These are phyloP conservation scores for Hypotaenidia philippensis DNA, from an alignment of 2,797 vertebrate genomes.

Conservation along the genomic window DNA sequence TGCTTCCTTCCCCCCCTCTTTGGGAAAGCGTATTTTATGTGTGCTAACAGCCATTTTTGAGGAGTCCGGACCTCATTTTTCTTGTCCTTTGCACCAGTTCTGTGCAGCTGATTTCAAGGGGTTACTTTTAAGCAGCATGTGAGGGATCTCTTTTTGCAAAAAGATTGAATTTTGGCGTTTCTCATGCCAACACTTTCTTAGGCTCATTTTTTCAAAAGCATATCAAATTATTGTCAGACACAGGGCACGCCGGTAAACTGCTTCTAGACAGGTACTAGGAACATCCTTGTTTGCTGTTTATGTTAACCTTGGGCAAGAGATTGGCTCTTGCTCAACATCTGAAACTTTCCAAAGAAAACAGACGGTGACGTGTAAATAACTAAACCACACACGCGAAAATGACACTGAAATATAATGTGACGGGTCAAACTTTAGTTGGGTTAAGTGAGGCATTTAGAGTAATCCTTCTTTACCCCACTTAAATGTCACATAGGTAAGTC, in stretches of 20 bases:
- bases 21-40: background rate
- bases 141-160: background rate
- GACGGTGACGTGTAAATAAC: conserved; percentile 54
- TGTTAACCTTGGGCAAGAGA: conserved; percentile 51
- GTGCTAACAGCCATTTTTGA: background rate
- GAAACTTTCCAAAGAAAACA: conserved; percentile 74
- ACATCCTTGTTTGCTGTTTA: conserved; percentile 41
- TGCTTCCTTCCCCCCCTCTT: background rate
- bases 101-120: background rate
- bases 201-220: background rate
- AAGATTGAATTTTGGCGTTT: background rate
- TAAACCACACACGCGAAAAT: conserved; percentile 26
- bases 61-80: background rate
- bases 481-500: background rate
- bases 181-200: background rate
- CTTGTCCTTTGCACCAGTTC: background rate
- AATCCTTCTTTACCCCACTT: background rate
- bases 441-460: conserved; percentile 7
- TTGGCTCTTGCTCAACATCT: conserved; percentile 44
- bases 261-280: background rate
- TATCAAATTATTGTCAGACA: background rate
- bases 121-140: rapidly evolving
- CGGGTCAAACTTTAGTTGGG: background rate
- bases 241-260: background rate
- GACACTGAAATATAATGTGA: conserved; percentile 34